A percentile compares a stretch with the other conserved stretches of the same genome.
Evolutionary conservation across 37 sponge, comb jelly and placozoan species (phyloP).

Genomic region (Amphimedon queenslandica): DNA sequence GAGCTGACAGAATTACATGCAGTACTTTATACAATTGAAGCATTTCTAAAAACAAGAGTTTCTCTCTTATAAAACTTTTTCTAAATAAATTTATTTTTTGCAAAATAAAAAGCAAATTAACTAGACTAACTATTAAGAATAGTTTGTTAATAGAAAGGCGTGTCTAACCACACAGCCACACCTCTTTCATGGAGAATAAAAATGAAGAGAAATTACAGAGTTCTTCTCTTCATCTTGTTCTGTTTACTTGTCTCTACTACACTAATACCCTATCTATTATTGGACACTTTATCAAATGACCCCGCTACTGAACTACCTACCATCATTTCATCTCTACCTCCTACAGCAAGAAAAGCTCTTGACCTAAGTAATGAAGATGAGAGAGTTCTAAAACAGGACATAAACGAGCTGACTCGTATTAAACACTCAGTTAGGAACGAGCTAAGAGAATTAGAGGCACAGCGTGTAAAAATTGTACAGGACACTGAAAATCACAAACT

Average conservation of each 20-base stretch:
- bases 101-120: background rate
- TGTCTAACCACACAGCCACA: no score
- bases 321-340: background rate
- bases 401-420: slow-evolving; percentile 48
- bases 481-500: slow-evolving; percentile 17
- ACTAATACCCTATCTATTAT: background rate
- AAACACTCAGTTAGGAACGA: slow-evolving; percentile 64
- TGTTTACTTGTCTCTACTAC: background rate
- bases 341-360: background rate
- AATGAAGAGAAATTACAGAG: background rate
- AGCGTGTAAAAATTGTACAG: slow-evolving; percentile 21
- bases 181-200: no score
- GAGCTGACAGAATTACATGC: background rate
- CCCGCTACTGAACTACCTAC: no score
- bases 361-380: background rate
- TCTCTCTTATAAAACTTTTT: background rate
- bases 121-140: background rate
- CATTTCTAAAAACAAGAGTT: background rate
- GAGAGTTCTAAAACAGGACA: slow-evolving; percentile 8
- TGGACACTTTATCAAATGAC: background rate
- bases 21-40: background rate
- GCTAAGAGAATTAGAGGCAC: slow-evolving; percentile 52
- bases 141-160: no score
- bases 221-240: background rate
- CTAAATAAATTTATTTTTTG: background rate